Evolutionary conservation across 2,113 vertebrate species (phyloP).

Genomic region (Eudyptes chrysolophus): DNA sequence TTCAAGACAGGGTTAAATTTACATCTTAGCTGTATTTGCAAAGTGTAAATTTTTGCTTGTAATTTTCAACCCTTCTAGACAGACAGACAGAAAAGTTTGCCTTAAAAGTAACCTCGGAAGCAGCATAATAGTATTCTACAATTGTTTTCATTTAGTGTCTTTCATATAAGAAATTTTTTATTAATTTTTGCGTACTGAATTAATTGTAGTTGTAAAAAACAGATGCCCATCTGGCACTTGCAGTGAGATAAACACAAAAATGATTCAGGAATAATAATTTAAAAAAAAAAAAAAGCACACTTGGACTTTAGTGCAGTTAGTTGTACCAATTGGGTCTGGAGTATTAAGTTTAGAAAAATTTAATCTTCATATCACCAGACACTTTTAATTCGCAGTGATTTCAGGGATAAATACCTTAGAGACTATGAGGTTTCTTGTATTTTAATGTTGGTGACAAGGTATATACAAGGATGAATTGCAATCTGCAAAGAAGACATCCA

Average conservation of each 20-base stretch:
- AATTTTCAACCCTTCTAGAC: background rate
- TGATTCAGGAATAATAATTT: background rate
- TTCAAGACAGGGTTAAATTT: background rate
- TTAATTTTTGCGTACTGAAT: background rate
- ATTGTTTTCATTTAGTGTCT: background rate
- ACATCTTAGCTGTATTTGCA: background rate
- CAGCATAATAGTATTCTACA: background rate
- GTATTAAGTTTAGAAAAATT: background rate
- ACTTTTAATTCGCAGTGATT: background rate
- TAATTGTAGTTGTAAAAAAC: background rate
- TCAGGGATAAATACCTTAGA: background rate
- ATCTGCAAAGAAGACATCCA: background rate
- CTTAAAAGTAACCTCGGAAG: background rate
- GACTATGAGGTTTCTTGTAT: background rate
- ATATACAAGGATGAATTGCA: background rate
- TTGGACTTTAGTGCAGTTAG: background rate
- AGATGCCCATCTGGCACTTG: background rate
- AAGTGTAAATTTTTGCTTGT: background rate
- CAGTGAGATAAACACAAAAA: background rate
- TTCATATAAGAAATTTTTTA: background rate
- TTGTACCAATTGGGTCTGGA: background rate
- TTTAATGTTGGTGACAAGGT: background rate
- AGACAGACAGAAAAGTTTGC: background rate
- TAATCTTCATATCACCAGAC: background rate
- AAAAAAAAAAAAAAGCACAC: background rate